Conservation (phyloP, 2,113 vertebrate species). For the mouse (Mus musculus) region GRCm39 chr9:51256501-51257000, state of each 20-base stretch:
- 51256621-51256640: constrained; percentile 18
- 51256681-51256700: constrained; percentile 23
- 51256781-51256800: neutral
- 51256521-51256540: constrained; percentile 21
- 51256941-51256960: neutral
- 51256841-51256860: neutral
- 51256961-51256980: neutral
- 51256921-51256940: neutral
- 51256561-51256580: constrained; percentile 34
- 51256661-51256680: neutral
- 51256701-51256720: constrained; percentile 37
- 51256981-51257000: neutral
- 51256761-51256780: neutral
- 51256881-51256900: neutral
- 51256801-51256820: neutral
- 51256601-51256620: constrained; percentile 30
- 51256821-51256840: neutral
- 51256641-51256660: constrained; percentile 28
- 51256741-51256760: neutral
- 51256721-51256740: constrained; percentile 8
- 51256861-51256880: neutral
- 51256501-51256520: constrained; percentile 34
- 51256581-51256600: constrained; percentile 29
- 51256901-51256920: neutral
- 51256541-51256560: constrained; percentile 61